Base-by-base conservation (phyloP, 2,888 invertebrate species). In the Lissocephala sabroskyi region DNA sequence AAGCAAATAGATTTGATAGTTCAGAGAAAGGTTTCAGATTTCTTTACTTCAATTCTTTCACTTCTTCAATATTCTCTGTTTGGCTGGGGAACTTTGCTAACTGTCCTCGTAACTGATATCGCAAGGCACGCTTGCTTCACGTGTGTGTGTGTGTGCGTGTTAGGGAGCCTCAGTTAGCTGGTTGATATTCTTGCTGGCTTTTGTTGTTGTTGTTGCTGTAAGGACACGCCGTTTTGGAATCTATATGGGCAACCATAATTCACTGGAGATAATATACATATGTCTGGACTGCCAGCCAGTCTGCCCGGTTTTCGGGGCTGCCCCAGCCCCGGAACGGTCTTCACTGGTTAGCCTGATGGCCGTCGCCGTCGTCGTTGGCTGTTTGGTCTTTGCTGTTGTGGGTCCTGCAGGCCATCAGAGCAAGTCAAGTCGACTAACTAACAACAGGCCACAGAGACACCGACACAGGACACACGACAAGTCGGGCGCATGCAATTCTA, bases 211-310 rank as follows among this genome's bases (percentile, higher is more conserved):
- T 52, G 65, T 56, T 59, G 42, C 57, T 66, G 64, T 57, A 66
- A 58, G 70, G 70, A 74, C 74, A 70, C 57, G 61, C 71, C 75
- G 59, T 65, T 75, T 63, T 71, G 65, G 67, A 67, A 63, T 65
- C 76, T 63, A 71, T 68, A 71, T 66, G 65, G 61, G 55, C 58
- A 55, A 56, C 78, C 73, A 78, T 75, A 75, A 78, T 78, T 75
- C 75, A 75, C 78, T 56, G 54, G 78, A 75, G 78, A 75, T 78
- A 78, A 77, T 75, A 75, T 77, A 75, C 73, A 66, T 75, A 62
- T 61, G 75, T 60, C 60, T 63, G 65, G 29, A 32, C 33, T 10
- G 41, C 39, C 44, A 33, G 49, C 16, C 42, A 39, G 41, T 23
- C 42, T 19, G 29, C 45, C 30, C 11, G 30, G n/a, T n/a, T n/a